Evolutionary conservation across 2,113 vertebrate genomes (phyloP), one percentile per base, ranked within the genome.

Genomic region (Strix aluco): DNA sequence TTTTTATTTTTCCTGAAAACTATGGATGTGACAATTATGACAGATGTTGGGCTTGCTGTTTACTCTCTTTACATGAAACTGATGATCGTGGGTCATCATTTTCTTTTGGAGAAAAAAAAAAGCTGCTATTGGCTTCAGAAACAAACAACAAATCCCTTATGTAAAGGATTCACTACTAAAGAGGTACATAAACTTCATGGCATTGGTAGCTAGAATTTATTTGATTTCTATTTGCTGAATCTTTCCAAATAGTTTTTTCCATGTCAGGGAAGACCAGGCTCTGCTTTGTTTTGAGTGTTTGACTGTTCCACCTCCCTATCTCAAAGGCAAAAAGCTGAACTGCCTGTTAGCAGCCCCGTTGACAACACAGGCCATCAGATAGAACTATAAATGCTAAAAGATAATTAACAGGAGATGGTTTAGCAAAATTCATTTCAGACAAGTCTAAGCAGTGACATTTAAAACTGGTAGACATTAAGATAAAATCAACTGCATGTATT

Each of bases 381-480:
- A 79, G 78, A 90, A 55, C 42, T 88, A 74, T 88, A 93, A 94
- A 95, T 57, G 78, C 40, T 75, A 92, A 88, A 86, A 82, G 88
- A 86, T 92, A 93, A 94, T 97, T 93, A 94, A 82, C 36, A 86
- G 58, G 71, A 92, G 79, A 82, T 69, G 44, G 18, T 72, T 75
- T 90, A 90, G 70, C 81, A 94, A 96, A 95, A 93, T 69, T 95
- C 9, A 88, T 92, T 94, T 95, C 92, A 96, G 74, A 79, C 54
- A 90, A 85, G 78, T 52, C 70, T 95, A 85, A 90, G 88, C 78
- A 75, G 74, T 96, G 96, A 94, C 94, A 95, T 97, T 96, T 97
- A 93, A 75, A 96, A 90, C 81, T 88, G 29, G 61, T 93, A 96
- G 94, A 82, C 66, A 72, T 94, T 93, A 72, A 90, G 92, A 94